Percentiles rank a stretch among this genome's conserved stretches.
These are phyloP conservation scores for Apodemia mormo DNA, from an alignment of 2,888 invertebrate genomes.

Conservation along the genomic window DNA sequence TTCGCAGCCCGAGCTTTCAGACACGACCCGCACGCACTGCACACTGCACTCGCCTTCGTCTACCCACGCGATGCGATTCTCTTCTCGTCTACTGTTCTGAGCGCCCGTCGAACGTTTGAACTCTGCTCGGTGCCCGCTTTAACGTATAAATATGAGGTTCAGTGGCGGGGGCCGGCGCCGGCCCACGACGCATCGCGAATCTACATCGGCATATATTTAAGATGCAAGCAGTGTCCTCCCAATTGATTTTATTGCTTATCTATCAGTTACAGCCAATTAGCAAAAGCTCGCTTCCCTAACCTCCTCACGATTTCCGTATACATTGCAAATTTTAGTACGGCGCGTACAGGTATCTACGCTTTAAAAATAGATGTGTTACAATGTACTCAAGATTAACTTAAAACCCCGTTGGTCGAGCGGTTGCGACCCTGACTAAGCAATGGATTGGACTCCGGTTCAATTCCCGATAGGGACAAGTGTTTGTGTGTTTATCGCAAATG, in stretches of 20 bases:
- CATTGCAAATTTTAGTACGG: conserved; percentile 51
- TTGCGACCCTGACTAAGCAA: too few species aligned
- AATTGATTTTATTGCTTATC: conserved; percentile 77
- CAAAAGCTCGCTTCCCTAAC: conserved; percentile 61
- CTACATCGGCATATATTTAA: conserved; percentile 76
- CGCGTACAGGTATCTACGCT: neutral
- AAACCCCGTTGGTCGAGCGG: too few species aligned
- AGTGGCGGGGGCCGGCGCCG: conserved; percentile 77
- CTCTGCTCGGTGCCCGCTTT: conserved; percentile 76
- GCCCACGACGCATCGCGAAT: conserved; percentile 68
- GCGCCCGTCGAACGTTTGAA: conserved; percentile 80
- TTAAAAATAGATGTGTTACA: too few species aligned
- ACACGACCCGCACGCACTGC: conserved; percentile 78
- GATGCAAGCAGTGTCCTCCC: conserved; percentile 78
- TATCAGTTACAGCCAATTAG: conserved; percentile 75
- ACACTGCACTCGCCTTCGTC: conserved; percentile 80
- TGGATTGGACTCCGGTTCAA: too few species aligned
- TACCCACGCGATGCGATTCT: conserved; percentile 77
- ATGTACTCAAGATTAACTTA: too few species aligned
- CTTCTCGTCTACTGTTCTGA: conserved; percentile 76
- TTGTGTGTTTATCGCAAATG: too few species aligned
- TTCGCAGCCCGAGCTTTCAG: conserved; percentile 79
- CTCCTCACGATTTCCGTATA: conserved; percentile 60
- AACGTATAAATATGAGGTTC: conserved; percentile 80
- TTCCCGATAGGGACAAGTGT: too few species aligned